Conservation (phyloP, 2,113 vertebrate species). For the Pituophis catenifer region DNA sequence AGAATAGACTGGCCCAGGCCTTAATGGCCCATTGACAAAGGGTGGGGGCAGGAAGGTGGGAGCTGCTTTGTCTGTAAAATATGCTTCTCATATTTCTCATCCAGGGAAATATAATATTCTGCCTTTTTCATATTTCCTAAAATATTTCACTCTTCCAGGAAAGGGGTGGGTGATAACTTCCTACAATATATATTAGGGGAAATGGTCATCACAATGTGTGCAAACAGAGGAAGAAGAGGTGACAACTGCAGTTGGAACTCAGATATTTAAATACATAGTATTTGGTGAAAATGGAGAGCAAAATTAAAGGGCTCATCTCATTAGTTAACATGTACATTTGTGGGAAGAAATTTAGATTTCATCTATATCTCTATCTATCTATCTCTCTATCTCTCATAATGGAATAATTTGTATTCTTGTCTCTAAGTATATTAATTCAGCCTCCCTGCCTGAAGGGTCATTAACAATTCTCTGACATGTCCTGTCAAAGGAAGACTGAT, state of each 20-base stretch:
- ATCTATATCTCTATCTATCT: rapidly evolving
- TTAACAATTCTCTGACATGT: neutral
- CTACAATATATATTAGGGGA: neutral
- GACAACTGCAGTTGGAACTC: neutral
- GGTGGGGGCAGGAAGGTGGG: too few relatives aligned
- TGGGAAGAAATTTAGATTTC: neutral
- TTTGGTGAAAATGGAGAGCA: neutral
- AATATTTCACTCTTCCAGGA: too few relatives aligned
- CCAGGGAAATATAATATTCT: too few relatives aligned
- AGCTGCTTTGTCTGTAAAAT: too few relatives aligned
- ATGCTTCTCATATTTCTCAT: too few relatives aligned
- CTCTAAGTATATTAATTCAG: neutral
- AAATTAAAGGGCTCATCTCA: neutral
- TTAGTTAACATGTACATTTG: neutral
- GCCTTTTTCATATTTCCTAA: too few relatives aligned
- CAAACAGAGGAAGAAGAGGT: neutral
- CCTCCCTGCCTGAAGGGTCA: slow-evolving; percentile 9
- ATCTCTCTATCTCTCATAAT: neutral
- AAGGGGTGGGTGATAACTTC: too few relatives aligned
- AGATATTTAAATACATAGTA: neutral
- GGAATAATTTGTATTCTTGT: neutral
- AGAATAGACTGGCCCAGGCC: too few relatives aligned
- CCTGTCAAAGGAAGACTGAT: slow-evolving; percentile 12
- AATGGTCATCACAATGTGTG: neutral
- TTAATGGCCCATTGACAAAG: too few relatives aligned